Percentiles rank a stretch among this genome's conserved stretches.
phyloP scores from a whole-genome alignment of 2,888 invertebrate genomes.

The Unio pictorum region DNA sequence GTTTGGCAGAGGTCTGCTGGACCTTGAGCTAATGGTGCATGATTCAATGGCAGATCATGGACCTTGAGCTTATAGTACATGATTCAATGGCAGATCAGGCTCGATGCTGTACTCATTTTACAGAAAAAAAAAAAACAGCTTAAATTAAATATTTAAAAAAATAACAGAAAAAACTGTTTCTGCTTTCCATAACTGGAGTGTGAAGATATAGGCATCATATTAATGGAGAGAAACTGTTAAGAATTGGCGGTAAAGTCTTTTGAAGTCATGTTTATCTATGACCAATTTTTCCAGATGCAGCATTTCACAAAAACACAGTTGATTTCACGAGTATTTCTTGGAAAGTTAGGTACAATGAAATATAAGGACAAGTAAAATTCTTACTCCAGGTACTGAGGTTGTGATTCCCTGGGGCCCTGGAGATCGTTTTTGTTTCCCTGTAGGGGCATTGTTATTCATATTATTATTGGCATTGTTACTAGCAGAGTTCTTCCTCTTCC shows the following conservation, averaged over 20 bases:
- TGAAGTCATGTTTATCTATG: no score
- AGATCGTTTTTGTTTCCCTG: slow-evolving; percentile 89
- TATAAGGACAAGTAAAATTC: slow-evolving; percentile 12
- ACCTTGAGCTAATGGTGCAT: no score
- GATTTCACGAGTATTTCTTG: not conserved
- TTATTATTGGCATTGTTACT: slow-evolving; percentile 59
- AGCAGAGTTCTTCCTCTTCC: slow-evolving; percentile 90
- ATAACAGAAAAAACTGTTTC: no score
- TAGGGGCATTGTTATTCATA: slow-evolving; percentile 53
- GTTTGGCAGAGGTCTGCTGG: no score
- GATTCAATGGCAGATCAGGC: no score
- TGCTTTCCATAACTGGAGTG: no score
- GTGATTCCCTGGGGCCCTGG: slow-evolving; percentile 95
- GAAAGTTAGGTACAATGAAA: not conserved
- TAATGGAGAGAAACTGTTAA: not conserved
- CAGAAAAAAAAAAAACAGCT: no score
- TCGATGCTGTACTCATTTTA: no score
- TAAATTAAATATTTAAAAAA: no score
- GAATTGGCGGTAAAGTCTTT: not conserved
- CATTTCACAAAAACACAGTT: no score
- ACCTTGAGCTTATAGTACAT: no score
- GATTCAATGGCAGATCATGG: no score
- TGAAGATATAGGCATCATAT: not conserved
- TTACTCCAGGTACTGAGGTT: slow-evolving; percentile 88
- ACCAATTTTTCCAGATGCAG: not conserved